Conservation (phyloP, 2,888 invertebrate genomes). For the Strigamia crassipes region DNA sequence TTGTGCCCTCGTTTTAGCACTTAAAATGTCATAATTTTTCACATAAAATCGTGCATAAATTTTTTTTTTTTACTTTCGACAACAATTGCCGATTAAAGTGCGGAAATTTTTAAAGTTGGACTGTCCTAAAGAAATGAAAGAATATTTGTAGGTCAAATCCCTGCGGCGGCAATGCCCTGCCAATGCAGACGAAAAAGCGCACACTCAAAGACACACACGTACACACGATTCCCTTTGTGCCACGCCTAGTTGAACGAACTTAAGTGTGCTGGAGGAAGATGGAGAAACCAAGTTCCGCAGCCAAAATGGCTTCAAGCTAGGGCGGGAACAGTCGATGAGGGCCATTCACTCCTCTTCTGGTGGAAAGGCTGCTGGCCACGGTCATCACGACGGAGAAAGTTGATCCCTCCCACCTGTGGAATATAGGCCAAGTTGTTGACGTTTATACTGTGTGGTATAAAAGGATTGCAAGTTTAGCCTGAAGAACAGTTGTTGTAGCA, state of each 20-base stretch:
- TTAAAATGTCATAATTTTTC: background rate
- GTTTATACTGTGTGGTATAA: background rate
- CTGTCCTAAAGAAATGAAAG: background rate
- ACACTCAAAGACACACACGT: background rate
- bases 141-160: background rate
- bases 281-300: slow-evolving; percentile 7
- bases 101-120: background rate
- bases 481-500: background rate
- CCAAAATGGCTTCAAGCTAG: background rate
- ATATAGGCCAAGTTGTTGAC: background rate
- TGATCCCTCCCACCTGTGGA: background rate
- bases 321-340: background rate
- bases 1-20: background rate
- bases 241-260: slow-evolving; percentile 28
- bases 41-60: background rate
- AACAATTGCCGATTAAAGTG: background rate
- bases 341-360: slow-evolving; percentile 5
- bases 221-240: background rate
- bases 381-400: slow-evolving; percentile 24
- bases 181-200: background rate
- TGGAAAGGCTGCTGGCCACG: background rate
- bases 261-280: background rate
- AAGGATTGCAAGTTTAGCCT: background rate
- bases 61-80: background rate
- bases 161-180: background rate